Conservation (phyloP, 2,113 vertebrate genomes). For the Neogobius melanostomus region DNA sequence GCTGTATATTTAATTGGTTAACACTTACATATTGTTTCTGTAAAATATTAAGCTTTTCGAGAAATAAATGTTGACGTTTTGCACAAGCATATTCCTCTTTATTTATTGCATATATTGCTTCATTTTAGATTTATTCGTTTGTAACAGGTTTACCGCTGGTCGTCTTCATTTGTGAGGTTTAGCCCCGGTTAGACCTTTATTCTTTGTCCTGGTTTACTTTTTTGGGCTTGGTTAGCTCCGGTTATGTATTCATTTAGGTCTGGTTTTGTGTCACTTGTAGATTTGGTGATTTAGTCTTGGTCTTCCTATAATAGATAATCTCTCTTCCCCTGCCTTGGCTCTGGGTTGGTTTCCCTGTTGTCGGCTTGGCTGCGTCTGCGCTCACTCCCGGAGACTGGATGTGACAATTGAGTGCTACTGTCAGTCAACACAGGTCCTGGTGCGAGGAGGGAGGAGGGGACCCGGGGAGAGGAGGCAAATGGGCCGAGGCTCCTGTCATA, state of each 20-base stretch:
- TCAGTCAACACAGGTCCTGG: slow-evolving; percentile 58
- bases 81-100: neutral
- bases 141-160: too few species aligned
- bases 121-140: too few species aligned
- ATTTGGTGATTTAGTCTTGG: neutral
- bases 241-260: too few species aligned
- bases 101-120: neutral
- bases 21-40: neutral
- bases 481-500: slow-evolving; percentile 55
- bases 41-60: neutral
- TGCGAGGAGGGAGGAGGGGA: slow-evolving; percentile 42
- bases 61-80: neutral
- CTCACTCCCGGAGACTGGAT: slow-evolving; percentile 62
- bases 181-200: neutral
- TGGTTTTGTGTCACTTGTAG: neutral
- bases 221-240: too few species aligned
- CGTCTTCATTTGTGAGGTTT: neutral
- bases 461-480: slow-evolving; percentile 31
- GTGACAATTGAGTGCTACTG: slow-evolving; percentile 74
- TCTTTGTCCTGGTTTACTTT: too few species aligned
- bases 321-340: slow-evolving; percentile 6
- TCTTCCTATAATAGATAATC: neutral
- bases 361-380: slow-evolving; percentile 74
- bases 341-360: slow-evolving; percentile 23
- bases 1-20: neutral